These are phyloP conservation scores for Epinephelus awoara DNA, from an alignment of 2,797 vertebrate genomes.

Conservation along the genomic window DNA sequence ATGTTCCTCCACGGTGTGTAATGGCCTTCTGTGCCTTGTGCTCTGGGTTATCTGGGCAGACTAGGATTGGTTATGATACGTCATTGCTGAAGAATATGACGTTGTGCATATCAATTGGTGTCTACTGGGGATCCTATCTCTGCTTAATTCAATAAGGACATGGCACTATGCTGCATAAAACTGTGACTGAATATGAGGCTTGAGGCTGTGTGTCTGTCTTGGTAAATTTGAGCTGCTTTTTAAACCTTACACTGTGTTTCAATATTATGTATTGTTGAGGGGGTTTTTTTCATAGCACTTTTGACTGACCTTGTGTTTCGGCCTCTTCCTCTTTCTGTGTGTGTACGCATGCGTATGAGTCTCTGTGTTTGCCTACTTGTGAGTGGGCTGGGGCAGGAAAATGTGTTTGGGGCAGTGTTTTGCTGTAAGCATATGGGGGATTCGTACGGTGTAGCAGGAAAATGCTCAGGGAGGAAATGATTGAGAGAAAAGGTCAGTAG, in stretches of 20 bases:
- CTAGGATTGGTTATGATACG: constrained; percentile 45
- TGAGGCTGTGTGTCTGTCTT: constrained; percentile 12
- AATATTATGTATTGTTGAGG: neutral
- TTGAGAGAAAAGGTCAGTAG: constrained; percentile 81
- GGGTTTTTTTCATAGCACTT: neutral
- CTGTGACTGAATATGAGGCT: constrained; percentile 26
- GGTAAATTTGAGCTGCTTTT: constrained; percentile 21
- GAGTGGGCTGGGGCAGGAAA: constrained; percentile 10
- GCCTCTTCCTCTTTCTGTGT: constrained; percentile 36
- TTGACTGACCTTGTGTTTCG: constrained; percentile 47
- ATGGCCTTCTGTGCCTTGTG: constrained; percentile 61
- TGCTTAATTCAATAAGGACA: constrained; percentile 61
- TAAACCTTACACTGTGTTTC: constrained; percentile 18
- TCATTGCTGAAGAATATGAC: constrained; percentile 54
- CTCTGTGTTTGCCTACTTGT: constrained; percentile 31
- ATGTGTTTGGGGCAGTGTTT: constrained; percentile 34
- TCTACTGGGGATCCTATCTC: constrained; percentile 36
- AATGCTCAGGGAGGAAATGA: constrained; percentile 72
- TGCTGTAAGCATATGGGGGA: constrained; percentile 30
- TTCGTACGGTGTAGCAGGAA: constrained; percentile 58
- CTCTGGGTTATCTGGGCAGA: constrained; percentile 64
- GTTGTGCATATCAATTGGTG: constrained; percentile 43
- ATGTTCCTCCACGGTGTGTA: constrained; percentile 59
- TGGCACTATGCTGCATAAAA: constrained; percentile 36
- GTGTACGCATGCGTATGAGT: constrained; percentile 4